Evolutionary conservation across 2,113 vertebrate genomes (phyloP), one percentile per base, ranked within the genome.

Genomic region (Notothenia rossii): DNA sequence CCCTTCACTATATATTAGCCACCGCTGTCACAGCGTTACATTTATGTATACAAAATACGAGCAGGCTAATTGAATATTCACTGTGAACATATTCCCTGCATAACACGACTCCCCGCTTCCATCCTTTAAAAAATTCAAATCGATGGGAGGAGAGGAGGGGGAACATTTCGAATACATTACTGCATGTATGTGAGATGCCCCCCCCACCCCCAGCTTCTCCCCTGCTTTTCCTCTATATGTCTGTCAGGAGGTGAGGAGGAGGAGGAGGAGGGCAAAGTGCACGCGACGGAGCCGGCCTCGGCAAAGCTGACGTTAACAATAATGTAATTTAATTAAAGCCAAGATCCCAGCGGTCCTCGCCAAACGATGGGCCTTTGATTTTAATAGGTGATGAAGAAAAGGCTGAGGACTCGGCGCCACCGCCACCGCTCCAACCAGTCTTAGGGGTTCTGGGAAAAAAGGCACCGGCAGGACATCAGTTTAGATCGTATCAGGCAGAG

Each of bases 281-380:
- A 80, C 60, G 82, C 87, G 82, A 85, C 84, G 76, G 88, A 76
- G 79, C 55, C 25, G 82, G 77, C 75, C 88, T 73, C 79, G 33
- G 84, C 79, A 60, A 76, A 84, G 89, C 93, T 96, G 94, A 95
- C 94, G 92, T 95, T 95, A 94, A 95, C 94, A 95, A 93, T 95
- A 94, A 95, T 95, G 92, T 93, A 89, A 93, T 89, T 93, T 95
- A 95, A 96, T 95, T 95, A 95, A 95, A 94, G 89, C 76, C 71
- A 18, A 64, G 89, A 91, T 92, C 91, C 87, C 80, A 49, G 80
- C 90, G 84, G 66, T 83, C 72, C 61, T 75, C 51, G 54, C 58
- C 71, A 73, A 72, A 58, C 49, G 15, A 69, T n/a, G 4, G 60
- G 46, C 54, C 64, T 91, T 93, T 95, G 92, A 94, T 94, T 92